Base-by-base conservation (phyloP, 2,113 vertebrate genomes). In the Carassius carassius region DNA sequence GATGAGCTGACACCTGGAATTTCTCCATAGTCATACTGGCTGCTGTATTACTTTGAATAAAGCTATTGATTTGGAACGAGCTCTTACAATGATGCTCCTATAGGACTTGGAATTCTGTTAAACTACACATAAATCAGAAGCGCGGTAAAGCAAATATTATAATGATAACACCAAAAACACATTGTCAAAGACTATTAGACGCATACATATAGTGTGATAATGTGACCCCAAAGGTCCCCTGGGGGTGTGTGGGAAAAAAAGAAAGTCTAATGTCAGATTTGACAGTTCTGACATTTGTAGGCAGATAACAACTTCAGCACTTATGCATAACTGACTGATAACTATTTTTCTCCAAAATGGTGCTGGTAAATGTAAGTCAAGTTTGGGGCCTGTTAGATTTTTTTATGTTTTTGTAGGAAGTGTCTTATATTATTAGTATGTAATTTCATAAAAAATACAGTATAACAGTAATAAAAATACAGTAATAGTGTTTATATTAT, bases 221-320 rank as follows among this genome's bases (percentile, higher is more conserved):
- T 2, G 70, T 44, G n/a, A 37, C 1, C 67, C 32, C 17, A 70
- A 17, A 21, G 21, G 69, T 72, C 19, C 4, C 19, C 11, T 72
- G 19, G 5, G 10, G 37, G 4, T 72, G 3, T 37, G 4, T 5
- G 10, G 8, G 4, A 72, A 19, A 69, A 70, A n/a, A n/a, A n/a
- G n/a, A n/a, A 56, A 35, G 3, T 56, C 16, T 32, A 32, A 77
- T 5, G 29, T 56, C 8, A 12, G 19, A 41, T 78, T 78, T 78
- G 75, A 78, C 51, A 23, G 54, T 78, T 78, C 21, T 78, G 19
- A 78, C 56, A 58, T 37, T 37, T n/a, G 32, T 21, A 78, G 54
- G 54, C 1, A 60, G 19, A 77, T 77, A 58, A 77, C 10, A 11
- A 35, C 41, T 41, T 41, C 41, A 41, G 7, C 41, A 41, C 8